A percentile compares a stretch with the other conserved stretches of the same genome.
Conservation (phyloP, 2,888 invertebrate genomes). For the Pasiphila rectangulata region DNA sequence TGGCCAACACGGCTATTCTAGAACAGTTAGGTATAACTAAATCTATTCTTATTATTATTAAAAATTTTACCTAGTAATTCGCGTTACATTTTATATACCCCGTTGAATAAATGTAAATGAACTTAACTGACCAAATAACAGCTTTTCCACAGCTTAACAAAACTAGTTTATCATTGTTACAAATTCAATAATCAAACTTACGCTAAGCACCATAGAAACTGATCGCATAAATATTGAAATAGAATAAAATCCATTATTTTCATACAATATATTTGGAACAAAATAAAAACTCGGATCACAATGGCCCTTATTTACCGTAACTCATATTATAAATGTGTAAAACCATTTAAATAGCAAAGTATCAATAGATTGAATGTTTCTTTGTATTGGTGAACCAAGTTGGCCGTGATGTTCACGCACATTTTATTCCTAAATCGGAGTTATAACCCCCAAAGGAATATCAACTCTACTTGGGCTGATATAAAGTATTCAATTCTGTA, state of each 20-base stretch:
- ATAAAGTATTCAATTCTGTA: constrained; percentile 30
- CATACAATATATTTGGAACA: constrained; percentile 72
- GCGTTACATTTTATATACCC: no score
- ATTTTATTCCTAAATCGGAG: constrained; percentile 63
- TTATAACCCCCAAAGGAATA: constrained; percentile 28
- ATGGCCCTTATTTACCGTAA: constrained; percentile 73
- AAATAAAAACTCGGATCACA: constrained; percentile 64
- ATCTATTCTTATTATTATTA: no score
- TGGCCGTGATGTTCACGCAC: constrained; percentile 79
- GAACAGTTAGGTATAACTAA: no score
- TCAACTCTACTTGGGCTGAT: constrained; percentile 3
- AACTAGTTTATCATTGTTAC: not conserved
- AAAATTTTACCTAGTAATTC: no score
- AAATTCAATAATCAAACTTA: constrained; percentile 20
- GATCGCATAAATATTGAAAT: constrained; percentile 68
- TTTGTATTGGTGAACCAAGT: constrained; percentile 78
- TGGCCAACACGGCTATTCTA: no score
- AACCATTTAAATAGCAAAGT: constrained; percentile 78
- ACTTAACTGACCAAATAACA: no score
- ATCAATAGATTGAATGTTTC: constrained; percentile 76
- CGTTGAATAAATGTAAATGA: no score
- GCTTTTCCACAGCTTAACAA: no score
- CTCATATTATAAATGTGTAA: constrained; percentile 80
- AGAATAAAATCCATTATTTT: constrained; percentile 76
- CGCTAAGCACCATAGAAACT: constrained; percentile 20